These are phyloP conservation scores for Zoroaster sp. DNA, from an alignment of 53 echinoderm and acorn worm species.

Conservation along the genomic window DNA sequence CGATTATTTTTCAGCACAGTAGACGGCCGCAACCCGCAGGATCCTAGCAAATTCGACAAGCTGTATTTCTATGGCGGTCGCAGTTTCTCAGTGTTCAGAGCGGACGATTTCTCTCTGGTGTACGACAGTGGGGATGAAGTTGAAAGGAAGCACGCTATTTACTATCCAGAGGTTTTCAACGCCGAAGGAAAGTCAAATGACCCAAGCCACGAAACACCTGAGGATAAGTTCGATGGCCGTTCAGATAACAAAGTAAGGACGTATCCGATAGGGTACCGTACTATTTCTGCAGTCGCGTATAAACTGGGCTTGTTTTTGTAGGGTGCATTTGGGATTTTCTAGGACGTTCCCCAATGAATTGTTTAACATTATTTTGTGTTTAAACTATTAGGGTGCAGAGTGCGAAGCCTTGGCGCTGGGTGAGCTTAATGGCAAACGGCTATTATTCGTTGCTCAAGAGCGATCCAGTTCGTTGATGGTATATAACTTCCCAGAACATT, in stretches of 20 bases:
- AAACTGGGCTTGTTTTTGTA: too few relatives aligned
- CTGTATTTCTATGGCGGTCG: conserved; percentile 74
- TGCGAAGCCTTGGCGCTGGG: conserved; percentile 62
- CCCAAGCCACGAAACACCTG: conserved; percentile 10
- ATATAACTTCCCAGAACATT: conserved; percentile 34
- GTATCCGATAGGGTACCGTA: too few relatives aligned
- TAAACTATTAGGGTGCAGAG: conserved; percentile 76
- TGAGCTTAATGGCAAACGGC: conserved; percentile 42
- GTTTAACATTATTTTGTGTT: too few relatives aligned
- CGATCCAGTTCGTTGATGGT: conserved; percentile 48
- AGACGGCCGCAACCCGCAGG: conserved; percentile 56
- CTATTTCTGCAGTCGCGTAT: too few relatives aligned
- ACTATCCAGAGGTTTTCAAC: conserved; percentile 50
- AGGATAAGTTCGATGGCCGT: conserved; percentile 18
- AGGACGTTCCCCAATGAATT: too few relatives aligned
- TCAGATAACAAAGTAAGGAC: conserved; percentile 63
- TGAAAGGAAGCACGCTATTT: conserved; percentile 41
- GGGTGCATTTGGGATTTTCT: too few relatives aligned
- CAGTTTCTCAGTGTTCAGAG: conserved; percentile 64
- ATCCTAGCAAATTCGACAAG: conserved; percentile 53
- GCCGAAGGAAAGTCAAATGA: conserved; percentile 42
- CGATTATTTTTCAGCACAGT: conserved; percentile 71
- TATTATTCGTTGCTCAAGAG: conserved; percentile 67
- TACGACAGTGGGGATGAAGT: conserved; percentile 81
- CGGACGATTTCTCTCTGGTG: conserved; percentile 60